Conservation (phyloP, 2,797 vertebrate genomes). For the Rhinophrynus dorsalis region DNA sequence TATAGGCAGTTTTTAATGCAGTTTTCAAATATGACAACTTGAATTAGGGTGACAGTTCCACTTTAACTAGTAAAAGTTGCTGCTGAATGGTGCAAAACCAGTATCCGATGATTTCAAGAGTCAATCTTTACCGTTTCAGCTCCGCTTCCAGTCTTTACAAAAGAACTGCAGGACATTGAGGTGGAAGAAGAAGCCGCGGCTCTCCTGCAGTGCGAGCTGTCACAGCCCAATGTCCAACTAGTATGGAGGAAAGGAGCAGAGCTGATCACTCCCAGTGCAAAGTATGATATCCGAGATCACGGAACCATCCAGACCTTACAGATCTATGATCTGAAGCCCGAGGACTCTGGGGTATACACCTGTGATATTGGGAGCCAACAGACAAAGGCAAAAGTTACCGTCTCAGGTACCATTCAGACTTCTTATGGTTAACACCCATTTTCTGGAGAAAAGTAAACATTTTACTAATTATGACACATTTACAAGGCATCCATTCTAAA, state of each 20-base stretch:
- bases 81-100: too few species aligned
- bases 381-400: conserved; percentile 60
- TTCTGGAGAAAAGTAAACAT: background rate
- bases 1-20: too few species aligned
- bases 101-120: too few species aligned
- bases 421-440: background rate
- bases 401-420: conserved; percentile 55
- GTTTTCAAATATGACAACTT: too few species aligned
- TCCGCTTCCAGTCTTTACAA: conserved; percentile 58
- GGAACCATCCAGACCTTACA: conserved; percentile 56
- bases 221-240: conserved; percentile 26
- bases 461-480: too few species aligned
- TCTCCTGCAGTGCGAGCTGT: conserved; percentile 49
- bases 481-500: too few species aligned
- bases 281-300: conserved; percentile 54
- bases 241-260: conserved; percentile 51
- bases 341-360: conserved; percentile 60
- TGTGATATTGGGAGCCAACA: conserved; percentile 58
- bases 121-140: conserved; percentile 60
- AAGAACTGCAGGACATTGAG: conserved; percentile 52
- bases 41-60: too few species aligned
- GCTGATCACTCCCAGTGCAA: conserved; percentile 43
- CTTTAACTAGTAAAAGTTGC: too few species aligned
- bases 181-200: conserved; percentile 51
- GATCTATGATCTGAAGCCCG: conserved; percentile 42